Evolutionary conservation across 2,113 vertebrate species (phyloP), one percentile per base, ranked within the genome.

Genomic region (Nothocercus julius): DNA sequence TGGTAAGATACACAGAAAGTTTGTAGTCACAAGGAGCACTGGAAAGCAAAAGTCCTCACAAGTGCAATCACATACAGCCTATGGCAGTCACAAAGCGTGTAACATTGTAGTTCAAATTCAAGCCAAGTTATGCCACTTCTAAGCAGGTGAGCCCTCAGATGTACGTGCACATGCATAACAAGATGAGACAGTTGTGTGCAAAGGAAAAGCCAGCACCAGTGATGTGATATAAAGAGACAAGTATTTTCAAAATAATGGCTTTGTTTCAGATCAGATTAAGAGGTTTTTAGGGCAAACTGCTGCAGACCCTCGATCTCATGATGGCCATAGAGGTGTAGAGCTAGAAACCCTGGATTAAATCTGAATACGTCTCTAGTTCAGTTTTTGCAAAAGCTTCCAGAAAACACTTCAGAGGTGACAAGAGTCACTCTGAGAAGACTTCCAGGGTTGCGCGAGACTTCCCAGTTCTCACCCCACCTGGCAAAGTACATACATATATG

Each of bases 151-250:
- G 74, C 83, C 84, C 83, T 61, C 51, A 66, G 74, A 64, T 42
- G 47, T 72, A 69, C 1, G 1, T 27, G n/a, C 0, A 1, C 34
- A 18, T 8, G n/a, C 86, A 44, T 92, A 97, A 96, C 66, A 68
- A 79, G 94, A 95, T 72, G 58, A 94, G 95, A 90, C 96, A 93
- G 83, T n/a, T 91, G 38, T 68, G 86, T 44, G 81, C 66, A 72
- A 83, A 94, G 34, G 69, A 91, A 94, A 83, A 90, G 53, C 47
- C 77, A 90, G 92, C 66, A 56, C 17, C 66, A 44, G 34, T 90
- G 92, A 93, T 1, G 7, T 9, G 62, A 97, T 90, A 21, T n/a
- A 87, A 90, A 84, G 87, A 61, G 96, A 92, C 94, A 94, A 82
- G 92, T 17, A 70, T 87, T 89, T 90, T 82, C 0, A 6, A 86